Conservation (phyloP, 2,797 vertebrate species). For the Podargus strigoides region DNA sequence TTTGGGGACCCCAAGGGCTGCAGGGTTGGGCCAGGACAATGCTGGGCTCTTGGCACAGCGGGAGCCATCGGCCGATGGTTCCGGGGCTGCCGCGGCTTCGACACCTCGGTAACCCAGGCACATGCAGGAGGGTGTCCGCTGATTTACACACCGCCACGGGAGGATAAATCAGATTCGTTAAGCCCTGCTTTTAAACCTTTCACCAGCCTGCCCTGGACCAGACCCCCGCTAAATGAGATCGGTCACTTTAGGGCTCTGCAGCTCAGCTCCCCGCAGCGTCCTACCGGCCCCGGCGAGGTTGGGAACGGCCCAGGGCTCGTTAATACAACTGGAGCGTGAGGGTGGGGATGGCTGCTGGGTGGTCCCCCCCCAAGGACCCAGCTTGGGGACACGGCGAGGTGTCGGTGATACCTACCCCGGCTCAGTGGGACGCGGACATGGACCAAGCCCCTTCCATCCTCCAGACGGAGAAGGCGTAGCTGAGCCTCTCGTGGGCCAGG, state of each 20-base stretch:
- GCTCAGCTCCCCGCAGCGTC: background rate
- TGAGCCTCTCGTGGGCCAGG: slow-evolving; percentile 89
- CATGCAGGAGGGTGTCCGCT: fast-evolving
- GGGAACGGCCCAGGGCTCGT: too few species aligned
- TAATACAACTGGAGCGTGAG: too few species aligned
- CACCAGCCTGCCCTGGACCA: background rate
- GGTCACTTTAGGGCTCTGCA: background rate
- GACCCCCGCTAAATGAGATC: background rate
- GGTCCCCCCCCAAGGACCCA: too few species aligned
- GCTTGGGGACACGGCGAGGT: too few species aligned
- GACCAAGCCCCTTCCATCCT: slow-evolving; percentile 96
- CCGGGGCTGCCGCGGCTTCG: background rate
- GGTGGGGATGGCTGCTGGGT: too few species aligned
- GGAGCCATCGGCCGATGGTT: fast-evolving
- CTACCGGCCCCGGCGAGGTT: background rate
- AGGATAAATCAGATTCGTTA: background rate
- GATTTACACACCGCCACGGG: background rate
- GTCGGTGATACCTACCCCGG: slow-evolving; percentile 40
- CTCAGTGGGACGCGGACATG: slow-evolving; percentile 88
- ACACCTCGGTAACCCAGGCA: background rate
- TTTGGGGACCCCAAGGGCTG: background rate
- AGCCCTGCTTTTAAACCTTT: background rate
- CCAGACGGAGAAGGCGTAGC: slow-evolving; percentile 93
- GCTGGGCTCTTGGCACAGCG: fast-evolving
- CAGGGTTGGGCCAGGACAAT: too few species aligned